Percentiles rank a stretch among this genome's conserved stretches.
Conservation (phyloP, 1,140 invertebrate species). For the Mya arenaria region DNA sequence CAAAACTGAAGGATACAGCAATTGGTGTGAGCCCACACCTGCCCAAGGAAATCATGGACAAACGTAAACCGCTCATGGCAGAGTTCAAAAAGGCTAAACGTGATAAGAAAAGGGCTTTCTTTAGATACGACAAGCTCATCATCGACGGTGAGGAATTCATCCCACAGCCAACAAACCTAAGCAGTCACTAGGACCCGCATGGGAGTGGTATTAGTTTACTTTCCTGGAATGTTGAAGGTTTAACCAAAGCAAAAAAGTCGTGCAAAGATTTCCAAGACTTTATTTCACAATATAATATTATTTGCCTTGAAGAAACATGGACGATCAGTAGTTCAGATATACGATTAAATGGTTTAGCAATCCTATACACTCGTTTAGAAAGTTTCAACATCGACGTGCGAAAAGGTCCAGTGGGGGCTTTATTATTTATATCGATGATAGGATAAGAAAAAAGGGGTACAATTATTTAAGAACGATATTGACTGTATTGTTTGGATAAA, state of each 20-base stretch:
- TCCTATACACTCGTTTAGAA: slow-evolving; percentile 6
- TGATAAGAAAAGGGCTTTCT: too few species aligned
- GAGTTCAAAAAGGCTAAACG: too few species aligned
- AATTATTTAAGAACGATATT: not conserved
- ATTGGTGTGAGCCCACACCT: too few species aligned
- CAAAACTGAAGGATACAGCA: too few species aligned
- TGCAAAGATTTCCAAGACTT: not conserved
- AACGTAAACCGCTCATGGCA: too few species aligned
- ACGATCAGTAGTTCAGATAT: not conserved
- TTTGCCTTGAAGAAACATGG: not conserved
- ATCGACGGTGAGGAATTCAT: not conserved
- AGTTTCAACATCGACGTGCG: not conserved
- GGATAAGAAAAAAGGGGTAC: not conserved
- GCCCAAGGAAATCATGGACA: too few species aligned
- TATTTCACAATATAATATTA: not conserved
- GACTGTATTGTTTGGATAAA: slow-evolving; percentile 18
- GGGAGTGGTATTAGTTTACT: not conserved
- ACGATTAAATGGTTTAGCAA: not conserved
- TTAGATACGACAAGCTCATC: not conserved
- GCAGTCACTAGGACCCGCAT: slow-evolving; percentile 52
- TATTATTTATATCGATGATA: slow-evolving; percentile 9
- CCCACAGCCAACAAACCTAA: too few species aligned
- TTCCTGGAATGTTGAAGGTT: slow-evolving; percentile 3
- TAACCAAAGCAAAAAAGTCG: not conserved
- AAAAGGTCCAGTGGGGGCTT: slow-evolving; percentile 15